Evolutionary conservation across 2,888 invertebrate species (phyloP).

Genomic region (Xanthia togata): DNA sequence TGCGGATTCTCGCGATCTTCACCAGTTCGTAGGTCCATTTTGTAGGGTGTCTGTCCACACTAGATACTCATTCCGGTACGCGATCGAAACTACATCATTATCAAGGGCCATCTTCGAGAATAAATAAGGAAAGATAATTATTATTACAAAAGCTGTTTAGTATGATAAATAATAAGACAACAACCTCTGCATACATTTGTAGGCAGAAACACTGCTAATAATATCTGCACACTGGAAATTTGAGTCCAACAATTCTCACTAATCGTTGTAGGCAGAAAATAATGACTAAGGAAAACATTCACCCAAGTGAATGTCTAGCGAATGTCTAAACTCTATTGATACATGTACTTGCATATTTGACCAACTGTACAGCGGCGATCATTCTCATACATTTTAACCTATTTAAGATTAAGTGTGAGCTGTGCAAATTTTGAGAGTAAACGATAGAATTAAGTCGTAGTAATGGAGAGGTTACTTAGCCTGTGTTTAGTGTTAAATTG

Average conservation of each 20-base stretch:
- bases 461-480: constrained; percentile 30
- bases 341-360: constrained; percentile 40
- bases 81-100: no score
- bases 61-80: no score
- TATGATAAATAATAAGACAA: constrained; percentile 4
- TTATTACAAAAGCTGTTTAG: neutral
- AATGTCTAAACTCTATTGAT: constrained; percentile 47
- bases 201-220: constrained; percentile 12
- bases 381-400: constrained; percentile 59
- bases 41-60: no score
- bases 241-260: constrained; percentile 27
- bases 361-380: constrained; percentile 64
- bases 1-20: neutral
- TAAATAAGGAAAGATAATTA: neutral
- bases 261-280: constrained; percentile 25
- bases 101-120: neutral
- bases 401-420: constrained; percentile 50
- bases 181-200: neutral
- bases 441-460: constrained; percentile 47
- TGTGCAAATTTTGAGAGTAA: constrained; percentile 44
- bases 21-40: neutral
- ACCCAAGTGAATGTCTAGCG: constrained; percentile 49
- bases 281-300: constrained; percentile 43
- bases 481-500: constrained; percentile 24
- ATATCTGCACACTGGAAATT: constrained; percentile 16